Percentiles rank a stretch among this genome's conserved stretches.
Conservation (phyloP, 2,888 invertebrate species). For the Drosophila setosimentum region DNA sequence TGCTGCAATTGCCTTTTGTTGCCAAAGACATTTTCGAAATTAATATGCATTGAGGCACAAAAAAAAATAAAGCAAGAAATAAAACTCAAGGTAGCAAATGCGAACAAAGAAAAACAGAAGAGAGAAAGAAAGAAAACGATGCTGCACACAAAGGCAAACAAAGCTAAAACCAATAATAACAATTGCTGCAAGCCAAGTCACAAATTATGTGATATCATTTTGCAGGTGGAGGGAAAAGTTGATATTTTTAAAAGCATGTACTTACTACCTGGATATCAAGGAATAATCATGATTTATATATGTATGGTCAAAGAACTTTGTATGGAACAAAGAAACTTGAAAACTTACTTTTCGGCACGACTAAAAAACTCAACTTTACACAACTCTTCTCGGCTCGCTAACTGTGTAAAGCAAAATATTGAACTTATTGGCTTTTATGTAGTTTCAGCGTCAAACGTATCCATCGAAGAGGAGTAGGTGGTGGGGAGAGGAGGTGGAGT, state of each 20-base stretch:
- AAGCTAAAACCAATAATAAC: slow-evolving; percentile 53
- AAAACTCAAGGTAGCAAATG: slow-evolving; percentile 8
- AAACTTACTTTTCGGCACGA: slow-evolving; percentile 64
- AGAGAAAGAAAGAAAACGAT: not conserved
- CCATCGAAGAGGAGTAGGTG: slow-evolving; percentile 28
- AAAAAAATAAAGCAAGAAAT: slow-evolving; percentile 11
- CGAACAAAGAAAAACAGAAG: slow-evolving; percentile 26
- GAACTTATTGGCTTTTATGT: slow-evolving; percentile 80
- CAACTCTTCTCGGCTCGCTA: slow-evolving; percentile 3
- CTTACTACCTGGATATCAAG: slow-evolving; percentile 23
- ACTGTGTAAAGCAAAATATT: slow-evolving; percentile 78
- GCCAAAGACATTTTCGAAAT: slow-evolving; percentile 73
- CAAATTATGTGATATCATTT: slow-evolving; percentile 66
- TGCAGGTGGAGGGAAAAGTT: not conserved
- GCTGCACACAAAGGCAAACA: slow-evolving; percentile 21
- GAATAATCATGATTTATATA: slow-evolving; percentile 61
- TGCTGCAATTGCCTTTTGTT: slow-evolving; percentile 65
- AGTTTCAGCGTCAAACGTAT: slow-evolving; percentile 75
- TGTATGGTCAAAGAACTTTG: slow-evolving; percentile 43
- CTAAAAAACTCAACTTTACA: slow-evolving; percentile 36
- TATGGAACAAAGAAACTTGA: slow-evolving; percentile 66
- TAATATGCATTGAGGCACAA: slow-evolving; percentile 62
- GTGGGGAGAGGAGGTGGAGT: slow-evolving; percentile 23
- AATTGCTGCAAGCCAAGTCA: slow-evolving; percentile 56
- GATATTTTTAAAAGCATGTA: slow-evolving; percentile 10